These are phyloP conservation scores for Odontothrips loti DNA, from an alignment of 2,888 invertebrate genomes.

Conservation along the genomic window DNA sequence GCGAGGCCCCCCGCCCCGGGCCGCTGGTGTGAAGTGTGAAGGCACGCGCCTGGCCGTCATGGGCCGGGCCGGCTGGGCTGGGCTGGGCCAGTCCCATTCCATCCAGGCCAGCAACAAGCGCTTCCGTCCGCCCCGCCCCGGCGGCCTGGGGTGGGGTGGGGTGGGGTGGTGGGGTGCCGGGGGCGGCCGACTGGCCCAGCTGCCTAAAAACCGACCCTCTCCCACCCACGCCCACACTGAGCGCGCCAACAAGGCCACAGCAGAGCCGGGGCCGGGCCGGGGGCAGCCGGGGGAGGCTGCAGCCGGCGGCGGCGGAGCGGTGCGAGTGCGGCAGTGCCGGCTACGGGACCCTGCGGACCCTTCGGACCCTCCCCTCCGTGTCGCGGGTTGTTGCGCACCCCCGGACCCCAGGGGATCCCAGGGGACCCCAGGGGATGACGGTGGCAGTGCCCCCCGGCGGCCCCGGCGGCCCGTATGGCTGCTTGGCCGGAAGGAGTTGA, in stretches of 20 bases:
- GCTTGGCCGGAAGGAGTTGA: not conserved
- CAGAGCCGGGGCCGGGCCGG: too few species aligned
- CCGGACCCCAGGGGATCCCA: slow-evolving; percentile 29
- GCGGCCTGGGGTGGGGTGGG: too few species aligned
- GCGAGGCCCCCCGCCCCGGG: not conserved
- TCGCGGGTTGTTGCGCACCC: slow-evolving; percentile 39
- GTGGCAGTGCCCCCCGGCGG: slow-evolving; percentile 38
- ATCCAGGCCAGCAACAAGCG: slow-evolving; percentile 12
- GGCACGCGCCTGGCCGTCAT: not conserved
- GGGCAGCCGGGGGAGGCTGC: not conserved
- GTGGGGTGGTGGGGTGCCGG: slow-evolving; percentile 30
- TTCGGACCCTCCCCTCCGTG: slow-evolving; percentile 29
- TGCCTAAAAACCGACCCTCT: slow-evolving; percentile 9
- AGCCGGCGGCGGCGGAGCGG: not conserved
- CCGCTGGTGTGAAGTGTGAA: not conserved
- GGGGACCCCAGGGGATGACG: too few species aligned
- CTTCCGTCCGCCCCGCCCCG: not conserved
- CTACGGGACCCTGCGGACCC: slow-evolving; percentile 33
- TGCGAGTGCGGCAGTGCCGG: too few species aligned
- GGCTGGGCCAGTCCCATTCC: not conserved
- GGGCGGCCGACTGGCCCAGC: slow-evolving; percentile 32
- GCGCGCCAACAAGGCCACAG: not conserved
- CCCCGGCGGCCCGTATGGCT: slow-evolving; percentile 34
- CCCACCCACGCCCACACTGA: not conserved
- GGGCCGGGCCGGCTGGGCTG: not conserved